Percentiles rank a stretch among this genome's conserved stretches.
phyloP scores from a whole-genome alignment of 2,113 vertebrate genomes.

The Drymodes brunneopygia region DNA sequence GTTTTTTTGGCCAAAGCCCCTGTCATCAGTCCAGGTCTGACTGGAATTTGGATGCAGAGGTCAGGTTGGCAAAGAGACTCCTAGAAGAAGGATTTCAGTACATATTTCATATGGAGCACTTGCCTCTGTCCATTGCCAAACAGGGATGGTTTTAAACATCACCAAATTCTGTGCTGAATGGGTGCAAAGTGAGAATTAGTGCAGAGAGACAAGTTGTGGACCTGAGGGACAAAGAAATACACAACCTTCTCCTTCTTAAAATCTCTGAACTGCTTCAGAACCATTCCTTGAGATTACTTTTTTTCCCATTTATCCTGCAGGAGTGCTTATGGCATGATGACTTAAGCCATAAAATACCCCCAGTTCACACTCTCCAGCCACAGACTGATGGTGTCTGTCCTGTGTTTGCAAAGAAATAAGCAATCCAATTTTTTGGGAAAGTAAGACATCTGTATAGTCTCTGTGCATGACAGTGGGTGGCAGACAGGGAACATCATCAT shows the following conservation, averaged over 20 bases:
- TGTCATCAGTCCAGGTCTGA: neutral
- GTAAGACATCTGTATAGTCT: neutral
- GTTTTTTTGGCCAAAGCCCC: neutral
- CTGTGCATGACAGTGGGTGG: accelerated
- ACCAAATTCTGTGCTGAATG: neutral
- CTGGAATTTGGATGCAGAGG: neutral
- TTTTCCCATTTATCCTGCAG: neutral
- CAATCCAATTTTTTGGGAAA: neutral
- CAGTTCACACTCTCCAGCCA: neutral
- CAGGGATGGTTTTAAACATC: neutral
- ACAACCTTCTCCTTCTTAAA: neutral
- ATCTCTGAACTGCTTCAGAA: neutral
- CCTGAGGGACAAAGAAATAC: neutral
- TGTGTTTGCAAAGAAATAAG: neutral
- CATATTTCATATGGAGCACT: neutral
- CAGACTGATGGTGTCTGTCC: neutral
- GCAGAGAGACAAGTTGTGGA: neutral
- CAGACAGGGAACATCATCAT: neutral
- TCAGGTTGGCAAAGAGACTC: neutral
- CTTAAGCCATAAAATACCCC: neutral
- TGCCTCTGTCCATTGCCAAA: neutral
- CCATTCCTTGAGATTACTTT: neutral
- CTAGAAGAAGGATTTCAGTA: neutral
- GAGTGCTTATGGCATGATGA: neutral
- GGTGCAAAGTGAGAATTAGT: neutral